Evolutionary conservation across 2,113 vertebrate species (phyloP), one percentile per base, ranked within the genome.

Genomic region (Toxotes jaculatrix): DNA sequence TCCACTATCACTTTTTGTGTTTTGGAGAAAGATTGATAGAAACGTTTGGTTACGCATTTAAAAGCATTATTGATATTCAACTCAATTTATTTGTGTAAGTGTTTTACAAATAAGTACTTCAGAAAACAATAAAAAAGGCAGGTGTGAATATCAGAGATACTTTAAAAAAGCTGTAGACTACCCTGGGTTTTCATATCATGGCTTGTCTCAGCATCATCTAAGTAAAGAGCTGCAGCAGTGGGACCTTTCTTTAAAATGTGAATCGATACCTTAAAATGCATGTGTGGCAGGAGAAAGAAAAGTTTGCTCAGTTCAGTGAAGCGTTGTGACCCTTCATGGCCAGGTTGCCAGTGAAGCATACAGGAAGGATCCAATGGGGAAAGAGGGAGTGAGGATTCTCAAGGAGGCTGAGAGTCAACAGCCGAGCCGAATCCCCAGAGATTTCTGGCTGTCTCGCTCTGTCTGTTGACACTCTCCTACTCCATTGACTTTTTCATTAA

Each of bases 401-500:
- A 51, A 77, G 45, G 73, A 78, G 77, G 81, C 80, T 32, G 57
- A 70, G 71, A 88, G 85, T 77, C 70, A 64, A 63, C 42, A 82
- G 88, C 78, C 63, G 45, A 68, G 79, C 65, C 16, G 19, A 72
- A 64, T 91, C 90, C 86, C 92, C 40, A 36, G 83, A 88, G 91
- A 53, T 43, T 75, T 57, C 62, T 65, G 70, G 69, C 82, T 77
- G 84, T 80, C 79, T 90, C 68, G 21, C 82, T 84, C 67, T n/a
- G 80, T 80, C 88, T 89, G 89, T 89, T 93, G 91, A 88, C 89
- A 76, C 90, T 91, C 85, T 92, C 70, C 53, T 84, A 85, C 89
- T 90, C 92, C 87, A 83, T 72, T 90, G 86, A 90, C 91, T 92
- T 87, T 90, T 93, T 94, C 89, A 94, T 93, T 94, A 91, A 93